Base-by-base conservation (phyloP, 2,797 vertebrate species). In the Atherinosoma microstoma region DNA sequence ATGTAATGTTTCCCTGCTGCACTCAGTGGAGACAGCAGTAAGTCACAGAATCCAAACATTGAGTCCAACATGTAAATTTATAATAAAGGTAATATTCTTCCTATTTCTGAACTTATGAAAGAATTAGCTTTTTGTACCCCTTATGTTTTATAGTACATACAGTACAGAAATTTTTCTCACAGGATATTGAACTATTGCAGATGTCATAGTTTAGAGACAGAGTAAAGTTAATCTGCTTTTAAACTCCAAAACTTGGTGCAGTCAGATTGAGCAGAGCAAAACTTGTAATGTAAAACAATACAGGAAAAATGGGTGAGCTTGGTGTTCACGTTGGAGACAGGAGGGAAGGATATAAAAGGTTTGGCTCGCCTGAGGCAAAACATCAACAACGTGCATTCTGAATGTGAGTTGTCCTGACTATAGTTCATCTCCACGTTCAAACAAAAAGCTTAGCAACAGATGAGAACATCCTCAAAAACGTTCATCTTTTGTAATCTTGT, bases 251-350 rank as follows among this genome's bases (percentile, higher is more conserved):
- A 64, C 65, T 71, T 40, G 65, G 77, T 53, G 76, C 65, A 0
- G 40, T 45, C 45, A 83, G 71, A 84, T 65, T 58, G 75, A 87
- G 75, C 77, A 78, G 59, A 75, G 68, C 36, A 40, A 56, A 64
- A 72, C 79, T 73, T 82, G 70, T 83, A 81, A 90, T 79, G 81
- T 62, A 67, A 80, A 75, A 54, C 74, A 86, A 73, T 56, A 65
- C 65, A 47, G 66, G 75, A 73, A 75, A 5, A 13, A 22, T n/a
- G 32, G 78, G 47, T 12, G 27, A 70, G 64, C 75, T 49, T 20
- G 13, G 34, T 76, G 71, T 36, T 64, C 63, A 80, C 83, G 78
- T 67, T 45, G 54, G 27, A 49, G 49, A 27, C 42, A 56, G 60
- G 45, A 58, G 15, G 42, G 53, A 54, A 51, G 61, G 42, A 15